Conservation (phyloP, 1,140 invertebrate species). For the Anastrepha obliqua region DNA sequence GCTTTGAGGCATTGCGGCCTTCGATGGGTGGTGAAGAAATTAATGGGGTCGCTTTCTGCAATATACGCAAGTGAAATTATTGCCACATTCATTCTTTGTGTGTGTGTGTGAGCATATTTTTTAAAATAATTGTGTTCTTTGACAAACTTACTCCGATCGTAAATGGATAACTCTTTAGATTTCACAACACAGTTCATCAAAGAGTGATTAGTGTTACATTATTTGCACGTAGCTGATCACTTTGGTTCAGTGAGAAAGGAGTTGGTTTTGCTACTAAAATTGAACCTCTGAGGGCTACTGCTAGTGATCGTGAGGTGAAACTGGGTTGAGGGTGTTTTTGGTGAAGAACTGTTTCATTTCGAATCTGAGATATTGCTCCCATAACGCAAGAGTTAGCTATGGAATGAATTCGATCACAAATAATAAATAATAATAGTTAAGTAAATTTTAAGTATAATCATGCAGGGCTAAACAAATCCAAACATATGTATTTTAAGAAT, state of each 20-base stretch:
- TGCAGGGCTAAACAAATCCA: no score
- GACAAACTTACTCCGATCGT: neutral
- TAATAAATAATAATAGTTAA: no score
- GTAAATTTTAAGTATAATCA: no score
- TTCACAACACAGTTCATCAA: neutral
- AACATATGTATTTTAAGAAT: no score
- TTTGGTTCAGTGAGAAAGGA: no score
- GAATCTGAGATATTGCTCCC: conserved; percentile 41
- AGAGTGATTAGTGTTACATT: no score
- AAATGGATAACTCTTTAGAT: neutral
- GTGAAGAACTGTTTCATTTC: conserved; percentile 31
- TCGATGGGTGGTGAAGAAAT: neutral
- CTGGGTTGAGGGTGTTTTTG: neutral
- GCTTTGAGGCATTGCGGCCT: neutral
- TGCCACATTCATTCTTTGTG: neutral
- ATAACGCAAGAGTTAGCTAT: neutral
- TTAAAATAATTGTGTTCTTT: neutral
- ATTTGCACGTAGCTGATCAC: no score
- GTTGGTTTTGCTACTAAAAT: neutral
- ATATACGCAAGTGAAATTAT: neutral
- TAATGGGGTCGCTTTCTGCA: neutral
- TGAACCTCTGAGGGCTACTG: no score
- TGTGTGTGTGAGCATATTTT: neutral
- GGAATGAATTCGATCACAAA: no score
- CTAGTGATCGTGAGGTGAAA: neutral